Percentiles rank a stretch among this genome's conserved stretches.
Conservation (phyloP, 1,140 invertebrate species). For the Phymorhynchus buccinoides region DNA sequence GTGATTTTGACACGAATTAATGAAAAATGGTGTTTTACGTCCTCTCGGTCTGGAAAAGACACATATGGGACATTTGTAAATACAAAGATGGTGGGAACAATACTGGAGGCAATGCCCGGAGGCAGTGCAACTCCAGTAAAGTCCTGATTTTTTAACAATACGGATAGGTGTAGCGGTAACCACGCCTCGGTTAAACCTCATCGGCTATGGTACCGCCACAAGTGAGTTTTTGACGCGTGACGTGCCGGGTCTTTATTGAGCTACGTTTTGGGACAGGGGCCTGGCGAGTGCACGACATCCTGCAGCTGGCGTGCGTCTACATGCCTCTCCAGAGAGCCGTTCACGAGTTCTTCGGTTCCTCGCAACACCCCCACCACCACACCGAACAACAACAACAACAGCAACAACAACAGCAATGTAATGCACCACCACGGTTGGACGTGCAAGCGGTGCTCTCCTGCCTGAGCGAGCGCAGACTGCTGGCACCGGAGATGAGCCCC, state of each 20-base stretch:
- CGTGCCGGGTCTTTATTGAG: background rate
- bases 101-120: background rate
- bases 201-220: background rate
- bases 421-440: background rate
- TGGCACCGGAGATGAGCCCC: background rate
- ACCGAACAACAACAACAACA: too few relatives aligned
- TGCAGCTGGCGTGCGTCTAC: slow-evolving; percentile 17
- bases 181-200: background rate
- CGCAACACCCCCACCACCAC: too few relatives aligned
- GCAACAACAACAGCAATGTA: background rate
- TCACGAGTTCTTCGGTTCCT: background rate
- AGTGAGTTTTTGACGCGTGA: background rate
- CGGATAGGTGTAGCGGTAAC: too few relatives aligned
- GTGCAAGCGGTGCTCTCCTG: background rate
- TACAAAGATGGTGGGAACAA: too few relatives aligned
- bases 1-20: too few relatives aligned
- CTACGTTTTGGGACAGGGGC: background rate
- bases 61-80: too few relatives aligned
- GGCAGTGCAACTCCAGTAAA: background rate
- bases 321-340: slow-evolving; percentile 6
- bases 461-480: background rate
- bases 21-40: too few relatives aligned
- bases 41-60: too few relatives aligned
- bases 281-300: slow-evolving; percentile 24
- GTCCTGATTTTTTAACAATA: too few relatives aligned